Evolutionary conservation across 2,113 vertebrate genomes (phyloP), one percentile per base, ranked within the genome.

Genomic region (Pangasianodon gigas): DNA sequence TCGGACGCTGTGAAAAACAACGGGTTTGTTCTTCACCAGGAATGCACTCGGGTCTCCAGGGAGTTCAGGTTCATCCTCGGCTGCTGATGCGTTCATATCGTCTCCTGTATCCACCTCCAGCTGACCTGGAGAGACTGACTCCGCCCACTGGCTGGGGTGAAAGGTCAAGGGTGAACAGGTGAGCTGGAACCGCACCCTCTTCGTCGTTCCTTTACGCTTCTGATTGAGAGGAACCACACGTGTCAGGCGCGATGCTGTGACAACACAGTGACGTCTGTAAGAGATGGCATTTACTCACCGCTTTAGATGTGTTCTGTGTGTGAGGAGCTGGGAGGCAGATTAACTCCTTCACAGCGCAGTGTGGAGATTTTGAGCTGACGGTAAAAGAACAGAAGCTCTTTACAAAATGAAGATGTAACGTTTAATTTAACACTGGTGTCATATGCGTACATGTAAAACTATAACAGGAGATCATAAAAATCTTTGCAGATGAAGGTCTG

Each of bases 21-120:
- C 89, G 14, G 92, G 90, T 85, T 80, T 90, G 88, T 88, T 87
- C 85, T 75, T 91, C 46, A 89, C 14, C 75, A 77, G 26, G n/a
- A 91, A 85, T n/a, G 81, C 26, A 41, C 54, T 54, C 83, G 13
- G 13, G 37, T 58, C 18, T 21, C 81, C 58, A 44, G 24, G 7
- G 11, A 19, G 29, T 46, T 56, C 52, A 48, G 80, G 41, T 62
- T 83, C 48, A 14, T 84, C 10, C 54, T 19, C 54, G 1, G 8
- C 54, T 58, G 52, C 65, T 74, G 46, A 51, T 3, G 24, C 4
- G 7, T 8, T 37, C 37, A 44, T 21, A 29, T 10, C 1, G 11
- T 84, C 41, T 58, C 48, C n/a, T 52, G 71, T 24, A 54, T 26
- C 77, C 21, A 16, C 1, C 48, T 65, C 24, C 24, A 18, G 56